Evolutionary conservation across 1,140 invertebrate species (phyloP).

Genomic region (Drosophila ogumai): DNA sequence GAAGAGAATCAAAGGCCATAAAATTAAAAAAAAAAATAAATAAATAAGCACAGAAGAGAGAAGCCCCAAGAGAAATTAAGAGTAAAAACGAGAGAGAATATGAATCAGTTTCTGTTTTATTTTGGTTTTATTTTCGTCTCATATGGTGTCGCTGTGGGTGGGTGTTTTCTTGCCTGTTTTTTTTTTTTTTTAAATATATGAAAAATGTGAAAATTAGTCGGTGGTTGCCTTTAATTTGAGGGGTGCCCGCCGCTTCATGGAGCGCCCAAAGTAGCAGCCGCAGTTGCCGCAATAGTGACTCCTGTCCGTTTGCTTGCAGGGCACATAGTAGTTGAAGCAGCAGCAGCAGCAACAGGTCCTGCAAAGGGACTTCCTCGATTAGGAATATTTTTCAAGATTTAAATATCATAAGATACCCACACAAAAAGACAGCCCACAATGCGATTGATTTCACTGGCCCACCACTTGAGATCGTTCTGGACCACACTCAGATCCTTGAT

Average conservation of each 20-base stretch:
- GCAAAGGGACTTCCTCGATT: not conserved
- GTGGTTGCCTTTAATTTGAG: constrained; percentile 58
- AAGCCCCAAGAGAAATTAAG: not conserved
- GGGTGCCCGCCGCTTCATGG: constrained; percentile 63
- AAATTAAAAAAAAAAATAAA: not conserved
- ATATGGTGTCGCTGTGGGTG: constrained; percentile 24
- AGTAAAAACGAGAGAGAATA: not conserved
- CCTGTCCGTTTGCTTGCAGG: constrained; percentile 78
- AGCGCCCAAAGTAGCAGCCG: constrained; percentile 79
- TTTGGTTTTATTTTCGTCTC: constrained; percentile 18
- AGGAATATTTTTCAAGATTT: not conserved
- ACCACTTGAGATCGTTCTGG: constrained; percentile 78
- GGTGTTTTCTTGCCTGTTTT: constrained; percentile 5
- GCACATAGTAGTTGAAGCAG: constrained; percentile 70
- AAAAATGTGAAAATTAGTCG: constrained; percentile 12
- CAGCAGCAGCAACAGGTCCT: constrained; percentile 78
- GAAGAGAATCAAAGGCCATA: constrained; percentile 13
- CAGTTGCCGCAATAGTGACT: constrained; percentile 83
- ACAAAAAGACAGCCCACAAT: constrained; percentile 80
- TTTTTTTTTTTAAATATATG: constrained; percentile 8
- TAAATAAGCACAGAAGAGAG: constrained; percentile 9
- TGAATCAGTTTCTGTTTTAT: constrained; percentile 34
- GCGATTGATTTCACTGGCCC: constrained; percentile 74
- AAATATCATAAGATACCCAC: constrained; percentile 39
- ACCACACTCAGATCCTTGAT: constrained; percentile 62